Base-by-base conservation (phyloP, 2,797 vertebrate genomes). In the Mus caroli region DNA sequence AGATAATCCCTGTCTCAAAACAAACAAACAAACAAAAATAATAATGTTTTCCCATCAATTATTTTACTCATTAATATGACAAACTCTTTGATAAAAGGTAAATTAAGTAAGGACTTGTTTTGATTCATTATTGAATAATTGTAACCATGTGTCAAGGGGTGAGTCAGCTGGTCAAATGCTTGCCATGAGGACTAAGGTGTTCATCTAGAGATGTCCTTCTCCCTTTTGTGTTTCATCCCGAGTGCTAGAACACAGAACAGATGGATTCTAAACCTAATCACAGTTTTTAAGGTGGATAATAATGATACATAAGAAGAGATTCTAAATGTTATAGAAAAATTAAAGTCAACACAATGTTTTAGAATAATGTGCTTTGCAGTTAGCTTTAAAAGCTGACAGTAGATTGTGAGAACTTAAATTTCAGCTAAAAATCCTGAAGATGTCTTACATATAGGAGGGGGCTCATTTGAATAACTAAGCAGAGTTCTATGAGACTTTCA, bases 391-490 rank as follows among this genome's bases (percentile, higher is more conserved):
- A 88, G 58, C 5, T 24, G 31, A 28, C 1, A 40, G 28, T 3
- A 86, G 9, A 76, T 15, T 76, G 0, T 73, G 31, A 90, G 34
- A 78, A 75, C 13, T 67, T 69, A 52, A 93, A 3, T 84, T 76
- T 94, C 52, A 94, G 26, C 15, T 26, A 88, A 84, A 79, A 4
- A 62, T 75, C 92, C 84, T 84, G 46, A 89, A 75, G 6, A 83
- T 0, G 22, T 46, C 9, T 79, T 91, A 80, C 8, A 54, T 69
- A 75, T 8, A 91, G 56, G 64, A 20, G 28, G 43, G 5, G 83
- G 17, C 17, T 9, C 40, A 40, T 90, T 67, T 76, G 64, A 84
- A 52, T 92, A 83, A 62, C 6, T 37, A 56, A 82, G 4, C 54
- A 26, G 12, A 67, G 64, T n/a, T 6, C 13, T 40, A 40, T 58